A percentile compares a stretch with the other conserved stretches of the same genome.
phyloP scores from a whole-genome alignment of 1,140 invertebrate genomes.

The Heliconius hewitsoni region DNA sequence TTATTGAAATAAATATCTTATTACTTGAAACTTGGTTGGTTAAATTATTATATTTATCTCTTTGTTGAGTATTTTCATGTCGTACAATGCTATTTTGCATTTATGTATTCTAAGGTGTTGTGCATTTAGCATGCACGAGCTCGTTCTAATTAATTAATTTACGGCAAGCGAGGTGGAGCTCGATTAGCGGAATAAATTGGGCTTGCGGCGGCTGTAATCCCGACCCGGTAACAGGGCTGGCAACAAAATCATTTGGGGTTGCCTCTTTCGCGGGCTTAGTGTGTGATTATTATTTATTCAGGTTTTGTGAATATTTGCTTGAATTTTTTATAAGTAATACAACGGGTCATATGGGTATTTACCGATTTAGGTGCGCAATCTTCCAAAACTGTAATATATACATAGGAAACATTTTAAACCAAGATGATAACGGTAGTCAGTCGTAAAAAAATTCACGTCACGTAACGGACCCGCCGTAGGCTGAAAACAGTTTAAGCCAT shows the following conservation, averaged over 20 bases:
- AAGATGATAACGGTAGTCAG: slow-evolving; percentile 41
- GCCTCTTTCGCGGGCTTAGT: slow-evolving; percentile 60
- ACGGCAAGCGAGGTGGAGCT: slow-evolving; percentile 63
- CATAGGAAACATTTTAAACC: background rate
- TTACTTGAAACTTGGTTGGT: no score
- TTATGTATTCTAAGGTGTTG: slow-evolving; percentile 20
- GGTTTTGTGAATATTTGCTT: slow-evolving; percentile 55
- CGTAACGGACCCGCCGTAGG: slow-evolving; percentile 57
- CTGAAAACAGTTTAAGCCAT: slow-evolving; percentile 56
- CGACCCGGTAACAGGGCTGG: slow-evolving; percentile 58
- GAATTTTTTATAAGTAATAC: slow-evolving; percentile 21
- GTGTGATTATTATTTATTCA: slow-evolving; percentile 78
- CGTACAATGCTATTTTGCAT: slow-evolving; percentile 5
- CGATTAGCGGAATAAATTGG: slow-evolving; percentile 77
- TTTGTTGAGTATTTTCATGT: slow-evolving; percentile 11
- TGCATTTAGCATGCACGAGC: slow-evolving; percentile 35
- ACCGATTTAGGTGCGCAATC: no score
- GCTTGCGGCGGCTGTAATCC: slow-evolving; percentile 69
- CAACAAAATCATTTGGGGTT: slow-evolving; percentile 65
- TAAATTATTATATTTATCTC: background rate
- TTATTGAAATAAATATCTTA: no score
- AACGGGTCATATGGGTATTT: background rate
- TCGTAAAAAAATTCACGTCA: slow-evolving; percentile 79
- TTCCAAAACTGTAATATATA: no score
- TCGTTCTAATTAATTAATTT: slow-evolving; percentile 70